phyloP scores from a whole-genome alignment of 2,797 vertebrate species.

The Micrastur ruficollis region DNA sequence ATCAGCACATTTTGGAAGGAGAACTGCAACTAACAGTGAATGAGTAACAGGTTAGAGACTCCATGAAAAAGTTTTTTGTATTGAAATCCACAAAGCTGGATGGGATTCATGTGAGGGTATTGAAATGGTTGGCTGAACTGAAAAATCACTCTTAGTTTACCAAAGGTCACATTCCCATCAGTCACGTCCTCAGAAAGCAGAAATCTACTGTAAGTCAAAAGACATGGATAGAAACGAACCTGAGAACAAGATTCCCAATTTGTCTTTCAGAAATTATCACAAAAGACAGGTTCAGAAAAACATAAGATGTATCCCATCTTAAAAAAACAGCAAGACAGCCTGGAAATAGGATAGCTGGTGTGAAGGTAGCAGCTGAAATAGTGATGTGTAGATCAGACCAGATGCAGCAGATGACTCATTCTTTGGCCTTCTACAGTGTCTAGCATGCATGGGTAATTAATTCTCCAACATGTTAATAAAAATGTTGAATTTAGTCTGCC shows the following conservation, averaged over 20 bases:
- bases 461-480: neutral
- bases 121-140: neutral
- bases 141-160: neutral
- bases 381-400: neutral
- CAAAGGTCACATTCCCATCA: neutral
- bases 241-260: neutral
- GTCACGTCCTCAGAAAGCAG: neutral
- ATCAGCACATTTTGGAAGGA: neutral
- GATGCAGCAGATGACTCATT: neutral
- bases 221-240: neutral
- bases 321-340: neutral
- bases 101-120: neutral
- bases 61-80: neutral
- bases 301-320: fast-evolving
- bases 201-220: neutral
- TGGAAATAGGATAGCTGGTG: neutral
- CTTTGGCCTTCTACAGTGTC: neutral
- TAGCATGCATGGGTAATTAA: neutral
- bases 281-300: neutral
- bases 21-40: neutral
- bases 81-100: neutral
- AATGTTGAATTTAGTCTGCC: neutral
- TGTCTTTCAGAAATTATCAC: neutral
- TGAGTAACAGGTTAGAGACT: neutral
- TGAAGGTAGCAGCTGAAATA: neutral